phyloP scores from a whole-genome alignment of 1,140 invertebrate species.

The Drosophila lacertosa region DNA sequence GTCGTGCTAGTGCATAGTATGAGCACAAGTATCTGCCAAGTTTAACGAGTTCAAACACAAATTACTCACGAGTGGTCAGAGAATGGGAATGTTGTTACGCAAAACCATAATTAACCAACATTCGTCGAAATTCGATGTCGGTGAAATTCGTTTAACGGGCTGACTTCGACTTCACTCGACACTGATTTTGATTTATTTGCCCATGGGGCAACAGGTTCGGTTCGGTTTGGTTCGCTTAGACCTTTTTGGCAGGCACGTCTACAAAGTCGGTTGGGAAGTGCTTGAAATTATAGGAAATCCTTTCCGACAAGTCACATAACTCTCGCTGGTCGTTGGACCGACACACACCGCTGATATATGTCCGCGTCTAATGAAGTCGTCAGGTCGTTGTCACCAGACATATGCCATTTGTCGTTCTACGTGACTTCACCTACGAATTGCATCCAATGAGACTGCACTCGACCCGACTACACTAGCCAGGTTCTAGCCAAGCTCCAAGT shows the following conservation, averaged over 20 bases:
- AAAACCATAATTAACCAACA: slow-evolving; percentile 82
- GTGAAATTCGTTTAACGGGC: slow-evolving; percentile 72
- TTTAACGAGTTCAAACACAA: slow-evolving; percentile 79
- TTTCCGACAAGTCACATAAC: slow-evolving; percentile 73
- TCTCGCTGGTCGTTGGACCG: slow-evolving; percentile 52
- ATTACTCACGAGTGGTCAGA: slow-evolving; percentile 61
- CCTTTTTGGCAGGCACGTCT: slow-evolving; percentile 7
- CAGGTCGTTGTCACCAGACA: slow-evolving; percentile 76
- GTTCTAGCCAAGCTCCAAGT: slow-evolving; percentile 1
- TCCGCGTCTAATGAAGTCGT: slow-evolving; percentile 79
- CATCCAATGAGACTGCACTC: slow-evolving; percentile 52
- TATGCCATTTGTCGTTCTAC: slow-evolving; percentile 67
- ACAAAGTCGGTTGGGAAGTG: slow-evolving; percentile 44
- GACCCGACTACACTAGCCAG: slow-evolving; percentile 10
- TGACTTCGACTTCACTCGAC: slow-evolving; percentile 24
- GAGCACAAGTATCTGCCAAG: slow-evolving; percentile 60
- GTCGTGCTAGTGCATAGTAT: slow-evolving; percentile 77
- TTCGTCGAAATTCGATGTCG: slow-evolving; percentile 61
- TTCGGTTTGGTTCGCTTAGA: too few species aligned
- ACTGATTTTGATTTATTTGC: slow-evolving; percentile 66
- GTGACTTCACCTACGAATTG: slow-evolving; percentile 74
- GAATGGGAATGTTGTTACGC: slow-evolving; percentile 66
- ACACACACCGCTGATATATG: slow-evolving; percentile 63
- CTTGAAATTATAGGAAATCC: slow-evolving; percentile 76
- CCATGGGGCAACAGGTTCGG: too few species aligned